Evolutionary conservation across 2,113 vertebrate species (phyloP), one percentile per base, ranked within the genome.

Genomic region (Saccopteryx leptura): DNA sequence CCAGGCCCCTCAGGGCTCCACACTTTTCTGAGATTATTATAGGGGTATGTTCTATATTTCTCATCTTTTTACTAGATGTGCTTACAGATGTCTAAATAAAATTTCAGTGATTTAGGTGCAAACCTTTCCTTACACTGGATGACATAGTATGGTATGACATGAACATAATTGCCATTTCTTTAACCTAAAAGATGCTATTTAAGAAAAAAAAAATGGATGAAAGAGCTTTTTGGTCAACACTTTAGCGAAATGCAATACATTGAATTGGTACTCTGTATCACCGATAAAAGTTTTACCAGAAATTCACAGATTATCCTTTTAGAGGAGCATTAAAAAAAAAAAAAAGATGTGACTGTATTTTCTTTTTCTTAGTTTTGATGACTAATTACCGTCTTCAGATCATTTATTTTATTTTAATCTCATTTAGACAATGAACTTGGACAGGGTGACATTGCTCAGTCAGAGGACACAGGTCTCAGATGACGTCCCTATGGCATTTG

Each of bases 171-270:
- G 15, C n/a, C 65, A 7, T 11, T 69, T 95, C 90, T 95, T 69
- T 63, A 71, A 1, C 80, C 71, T 56, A 97, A 93, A 72, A 50
- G 3, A 81, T 89, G 31, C 8, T 69, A 61, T 89, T 46, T 24
- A 11, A 52, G 56, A 48, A 71, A 48, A 63, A 48, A 71, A 48
- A 91, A 95, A 84, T n/a, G 54, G 68, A 17, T 87, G 93, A 72
- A 95, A 88, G 15, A 92, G 48, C 31, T 17, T 95, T 91, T 52
- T 84, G 92, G 50, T 91, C 23, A 95, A 21, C 24, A 95, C 83
- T 74, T 24, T 31, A 81, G 87, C 88, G 92, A 92, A 97, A 93
- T 85, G 83, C 90, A 96, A 46, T 95, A 97, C 91, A 94, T 96
- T 81, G 89, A 94, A 92, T 71, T 83, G 6, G 15, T 78, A 79